phyloP scores from a whole-genome alignment of 2,888 invertebrate species.

The Dastarcus helophoroides region DNA sequence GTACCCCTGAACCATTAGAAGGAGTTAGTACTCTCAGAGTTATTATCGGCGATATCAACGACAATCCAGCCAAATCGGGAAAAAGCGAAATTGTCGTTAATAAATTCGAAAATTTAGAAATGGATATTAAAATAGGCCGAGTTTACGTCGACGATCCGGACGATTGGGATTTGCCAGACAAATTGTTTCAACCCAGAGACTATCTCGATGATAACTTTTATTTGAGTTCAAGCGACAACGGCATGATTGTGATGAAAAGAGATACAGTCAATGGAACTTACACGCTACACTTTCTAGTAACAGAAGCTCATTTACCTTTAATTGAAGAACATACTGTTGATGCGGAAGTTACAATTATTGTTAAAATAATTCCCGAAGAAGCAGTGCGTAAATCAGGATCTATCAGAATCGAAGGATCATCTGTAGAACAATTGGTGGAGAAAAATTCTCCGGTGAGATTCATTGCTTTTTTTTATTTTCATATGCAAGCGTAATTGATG shows the following conservation, averaged over 20 bases:
- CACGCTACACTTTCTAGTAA: constrained; percentile 59
- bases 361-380: constrained; percentile 80
- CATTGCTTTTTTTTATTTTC: too few species aligned
- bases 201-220: constrained; percentile 52
- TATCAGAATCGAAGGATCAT: constrained; percentile 67
- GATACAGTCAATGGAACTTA: constrained; percentile 69
- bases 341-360: constrained; percentile 76
- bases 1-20: constrained; percentile 51
- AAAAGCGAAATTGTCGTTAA: constrained; percentile 87
- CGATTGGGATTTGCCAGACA: constrained; percentile 94
- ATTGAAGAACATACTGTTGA: constrained; percentile 59
- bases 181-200: constrained; percentile 65
- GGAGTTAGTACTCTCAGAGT: constrained; percentile 77
- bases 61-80: constrained; percentile 81
- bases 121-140: constrained; percentile 75
- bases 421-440: constrained; percentile 76
- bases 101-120: constrained; percentile 63
- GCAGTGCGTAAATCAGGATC: constrained; percentile 90
- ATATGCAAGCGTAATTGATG: constrained; percentile 2
- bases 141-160: constrained; percentile 91
- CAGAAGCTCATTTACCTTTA: constrained; percentile 49
- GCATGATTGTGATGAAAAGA: constrained; percentile 78
- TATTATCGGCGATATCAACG: constrained; percentile 90
- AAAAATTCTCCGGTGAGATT: constrained; percentile 41
- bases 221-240: constrained; percentile 56